phyloP scores from a whole-genome alignment of 2,888 invertebrate genomes.

The Dynastes maya region DNA sequence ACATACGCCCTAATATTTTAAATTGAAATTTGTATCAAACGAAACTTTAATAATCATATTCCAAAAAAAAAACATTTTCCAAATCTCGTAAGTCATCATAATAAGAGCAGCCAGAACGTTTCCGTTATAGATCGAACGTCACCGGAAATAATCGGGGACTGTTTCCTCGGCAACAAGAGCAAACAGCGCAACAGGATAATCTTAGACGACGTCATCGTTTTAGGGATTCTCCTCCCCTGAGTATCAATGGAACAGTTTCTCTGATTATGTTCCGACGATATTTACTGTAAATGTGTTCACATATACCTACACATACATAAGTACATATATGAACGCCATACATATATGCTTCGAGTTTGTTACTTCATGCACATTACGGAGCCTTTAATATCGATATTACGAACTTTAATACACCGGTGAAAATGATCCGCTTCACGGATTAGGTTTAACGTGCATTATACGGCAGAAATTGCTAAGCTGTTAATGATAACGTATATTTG shows the following conservation, averaged over 20 bases:
- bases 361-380: constrained; percentile 30
- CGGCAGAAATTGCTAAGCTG: constrained; percentile 55
- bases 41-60: background rate
- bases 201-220: constrained; percentile 55
- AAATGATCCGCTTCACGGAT: constrained; percentile 55
- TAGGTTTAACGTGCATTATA: constrained; percentile 51
- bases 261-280: constrained; percentile 47
- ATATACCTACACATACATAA: constrained; percentile 8
- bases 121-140: constrained; percentile 48
- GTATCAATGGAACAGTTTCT: constrained; percentile 52
- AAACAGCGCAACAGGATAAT: constrained; percentile 60
- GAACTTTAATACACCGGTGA: constrained; percentile 49
- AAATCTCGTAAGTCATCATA: constrained; percentile 44
- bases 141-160: constrained; percentile 54
- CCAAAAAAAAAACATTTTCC: background rate
- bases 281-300: constrained; percentile 33
- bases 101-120: constrained; percentile 36
- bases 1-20: too few relatives aligned
- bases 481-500: constrained; percentile 52
- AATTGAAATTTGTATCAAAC: background rate
- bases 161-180: constrained; percentile 59
- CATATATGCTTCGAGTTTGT: constrained; percentile 25
- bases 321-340: background rate
- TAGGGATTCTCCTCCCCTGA: constrained; percentile 39
- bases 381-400: constrained; percentile 53